These are phyloP conservation scores for Barbus barbus DNA, from an alignment of 2,113 vertebrate genomes.

Conservation along the genomic window DNA sequence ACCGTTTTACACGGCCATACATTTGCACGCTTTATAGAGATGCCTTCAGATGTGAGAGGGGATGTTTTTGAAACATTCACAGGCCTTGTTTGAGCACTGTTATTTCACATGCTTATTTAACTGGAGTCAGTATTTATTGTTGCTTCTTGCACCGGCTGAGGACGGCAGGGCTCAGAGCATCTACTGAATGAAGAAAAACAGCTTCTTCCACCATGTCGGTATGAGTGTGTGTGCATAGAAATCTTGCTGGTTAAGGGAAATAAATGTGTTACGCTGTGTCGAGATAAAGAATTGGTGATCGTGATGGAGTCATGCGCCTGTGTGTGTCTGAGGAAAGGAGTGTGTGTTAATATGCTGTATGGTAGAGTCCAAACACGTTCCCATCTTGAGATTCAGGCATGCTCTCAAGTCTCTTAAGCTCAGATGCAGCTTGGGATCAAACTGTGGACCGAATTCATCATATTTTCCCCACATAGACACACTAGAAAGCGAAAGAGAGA, in stretches of 20 bases:
- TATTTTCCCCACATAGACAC: constrained; percentile 8
- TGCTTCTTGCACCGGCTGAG: constrained; percentile 5
- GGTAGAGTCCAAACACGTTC: constrained; percentile 1
- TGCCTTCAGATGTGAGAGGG: constrained; percentile 25
- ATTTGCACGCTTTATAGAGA: constrained; percentile 35
- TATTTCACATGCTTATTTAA: constrained; percentile 42
- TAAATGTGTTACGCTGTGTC: background rate
- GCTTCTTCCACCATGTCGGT: background rate
- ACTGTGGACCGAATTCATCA: constrained; percentile 33
- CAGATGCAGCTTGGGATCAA: constrained; percentile 33
- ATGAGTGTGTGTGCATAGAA: background rate
- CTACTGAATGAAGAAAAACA: constrained; percentile 32
- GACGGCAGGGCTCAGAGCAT: background rate
- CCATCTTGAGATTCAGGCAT: constrained; percentile 7
- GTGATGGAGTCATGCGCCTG: background rate
- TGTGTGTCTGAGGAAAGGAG: constrained; percentile 13
- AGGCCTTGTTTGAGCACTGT: constrained; percentile 31
- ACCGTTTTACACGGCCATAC: constrained; percentile 14
- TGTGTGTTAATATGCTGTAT: background rate
- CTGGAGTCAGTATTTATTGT: constrained; percentile 36
- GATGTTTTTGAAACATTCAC: constrained; percentile 21
- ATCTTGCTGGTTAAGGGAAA: constrained; percentile 12
- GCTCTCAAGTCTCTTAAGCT: constrained; percentile 33
- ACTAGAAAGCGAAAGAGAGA: background rate
- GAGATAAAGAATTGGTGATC: background rate